Evolutionary conservation across 2,113 vertebrate species (phyloP).

Genomic region (Tinamus guttatus): DNA sequence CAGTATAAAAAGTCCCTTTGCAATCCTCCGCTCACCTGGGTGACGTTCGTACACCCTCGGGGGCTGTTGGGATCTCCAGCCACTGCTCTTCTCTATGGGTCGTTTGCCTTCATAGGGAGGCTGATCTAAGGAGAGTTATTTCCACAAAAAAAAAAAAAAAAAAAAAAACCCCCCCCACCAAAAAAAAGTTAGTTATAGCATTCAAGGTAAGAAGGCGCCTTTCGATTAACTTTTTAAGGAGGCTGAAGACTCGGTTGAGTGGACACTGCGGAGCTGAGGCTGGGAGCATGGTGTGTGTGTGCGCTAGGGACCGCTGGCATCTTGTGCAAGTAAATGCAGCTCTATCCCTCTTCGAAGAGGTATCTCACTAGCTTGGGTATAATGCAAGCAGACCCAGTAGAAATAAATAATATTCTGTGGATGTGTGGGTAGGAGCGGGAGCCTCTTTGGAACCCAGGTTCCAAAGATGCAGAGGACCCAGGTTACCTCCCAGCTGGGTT

Average conservation of each 20-base stretch:
- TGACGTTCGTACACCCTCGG: not conserved
- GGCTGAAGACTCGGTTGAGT: not conserved
- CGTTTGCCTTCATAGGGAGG: fast-evolving
- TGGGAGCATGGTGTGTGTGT: not conserved
- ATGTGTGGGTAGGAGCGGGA: not conserved
- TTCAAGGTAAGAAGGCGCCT: not conserved
- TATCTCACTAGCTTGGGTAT: not conserved
- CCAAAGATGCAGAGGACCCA: not conserved
- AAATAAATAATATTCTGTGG: not conserved
- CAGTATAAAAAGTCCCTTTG: not conserved
- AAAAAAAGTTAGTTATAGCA: not conserved
- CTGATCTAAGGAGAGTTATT: not conserved
- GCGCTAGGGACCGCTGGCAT: no score
- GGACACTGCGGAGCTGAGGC: not conserved
- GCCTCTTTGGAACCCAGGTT: not conserved
- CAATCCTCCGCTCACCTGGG: fast-evolving
- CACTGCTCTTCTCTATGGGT: not conserved
- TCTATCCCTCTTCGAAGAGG: not conserved
- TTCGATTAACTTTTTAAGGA: not conserved
- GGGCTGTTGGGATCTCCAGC: not conserved
- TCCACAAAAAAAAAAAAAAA: not conserved
- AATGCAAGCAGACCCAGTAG: not conserved
- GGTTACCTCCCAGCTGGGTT: conserved; percentile 23
- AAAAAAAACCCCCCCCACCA: no score
- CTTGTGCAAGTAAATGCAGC: not conserved